Percentiles rank a stretch among this genome's conserved stretches.
Evolutionary conservation across 2,888 invertebrate species (phyloP).

Genomic region (Fragum whitleyi): DNA sequence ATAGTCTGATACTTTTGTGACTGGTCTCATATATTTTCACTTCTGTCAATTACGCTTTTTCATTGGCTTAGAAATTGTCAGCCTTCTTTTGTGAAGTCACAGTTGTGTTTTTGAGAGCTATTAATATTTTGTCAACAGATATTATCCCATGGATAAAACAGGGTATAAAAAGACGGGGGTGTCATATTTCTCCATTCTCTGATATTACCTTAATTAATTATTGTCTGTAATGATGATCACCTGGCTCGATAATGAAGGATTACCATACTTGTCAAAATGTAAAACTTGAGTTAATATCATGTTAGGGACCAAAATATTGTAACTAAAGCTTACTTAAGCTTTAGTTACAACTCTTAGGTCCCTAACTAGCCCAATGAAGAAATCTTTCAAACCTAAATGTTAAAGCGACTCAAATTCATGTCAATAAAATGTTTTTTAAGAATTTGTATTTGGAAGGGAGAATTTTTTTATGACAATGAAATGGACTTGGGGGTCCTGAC

Average conservation of each 20-base stretch:
- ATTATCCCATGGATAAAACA: slow-evolving; percentile 25
- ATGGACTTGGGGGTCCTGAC: no score
- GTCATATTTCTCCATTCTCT: slow-evolving; percentile 25
- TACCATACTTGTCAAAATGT: slow-evolving; percentile 19
- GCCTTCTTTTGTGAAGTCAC: slow-evolving; percentile 2
- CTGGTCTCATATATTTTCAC: no score
- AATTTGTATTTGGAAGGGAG: neutral
- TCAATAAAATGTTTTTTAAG: neutral
- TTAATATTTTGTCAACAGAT: slow-evolving; percentile 28
- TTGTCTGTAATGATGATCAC: slow-evolving; percentile 29
- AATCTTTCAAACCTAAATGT: no score
- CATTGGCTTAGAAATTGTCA: no score
- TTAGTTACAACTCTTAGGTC: no score
- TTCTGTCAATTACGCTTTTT: no score
- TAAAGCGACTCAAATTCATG: no score
- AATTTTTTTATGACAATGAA: no score
- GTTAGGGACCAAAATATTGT: no score
- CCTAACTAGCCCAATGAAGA: no score
- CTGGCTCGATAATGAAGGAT: slow-evolving; percentile 20
- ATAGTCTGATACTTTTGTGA: no score
- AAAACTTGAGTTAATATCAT: neutral
- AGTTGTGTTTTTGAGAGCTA: slow-evolving; percentile 11
- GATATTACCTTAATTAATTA: slow-evolving; percentile 24
- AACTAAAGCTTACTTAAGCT: no score
- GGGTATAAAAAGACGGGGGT: slow-evolving; percentile 20